Percentiles rank a stretch among this genome's conserved stretches.
phyloP scores from a whole-genome alignment of 1,140 invertebrate species.

The Macrobrachium nipponense region DNA sequence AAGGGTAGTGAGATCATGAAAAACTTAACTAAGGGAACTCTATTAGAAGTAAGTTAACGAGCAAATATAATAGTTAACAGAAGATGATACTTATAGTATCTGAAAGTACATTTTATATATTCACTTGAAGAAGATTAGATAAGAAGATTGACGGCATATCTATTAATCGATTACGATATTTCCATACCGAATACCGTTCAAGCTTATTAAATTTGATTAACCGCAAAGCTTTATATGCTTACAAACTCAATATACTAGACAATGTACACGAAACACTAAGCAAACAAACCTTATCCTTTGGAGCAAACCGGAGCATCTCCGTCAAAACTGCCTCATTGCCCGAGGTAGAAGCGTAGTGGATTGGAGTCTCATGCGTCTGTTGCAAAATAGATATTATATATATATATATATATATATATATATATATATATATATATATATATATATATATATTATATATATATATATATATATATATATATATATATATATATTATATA shows the following conservation, averaged over 20 bases:
- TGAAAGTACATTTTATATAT: no score
- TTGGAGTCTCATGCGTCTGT: constrained; percentile 89
- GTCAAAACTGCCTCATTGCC: constrained; percentile 95
- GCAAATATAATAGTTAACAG: no score
- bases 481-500: not conserved
- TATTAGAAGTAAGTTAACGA: no score
- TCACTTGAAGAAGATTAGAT: no score
- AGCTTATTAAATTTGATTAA: not conserved
- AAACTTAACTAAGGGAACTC: no score
- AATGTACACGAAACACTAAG: no score
- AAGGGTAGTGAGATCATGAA: no score
- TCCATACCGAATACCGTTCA: no score
- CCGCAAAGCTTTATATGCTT: not conserved
- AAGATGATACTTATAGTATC: no score
- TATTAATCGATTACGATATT: no score
- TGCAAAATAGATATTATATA: constrained; percentile 24
- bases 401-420: not conserved
- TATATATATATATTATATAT: constrained; percentile 2
- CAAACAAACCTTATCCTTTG: constrained; percentile 66
- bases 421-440: constrained; percentile 5
- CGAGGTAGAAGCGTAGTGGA: constrained; percentile 93
- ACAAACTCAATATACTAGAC: not conserved
- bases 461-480: constrained; percentile 2
- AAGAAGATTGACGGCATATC: no score
- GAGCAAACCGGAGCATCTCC: constrained; percentile 93